These are phyloP conservation scores for Caenorhabditis japonica DNA, from an alignment of 2,888 invertebrate species.

Conservation along the genomic window DNA sequence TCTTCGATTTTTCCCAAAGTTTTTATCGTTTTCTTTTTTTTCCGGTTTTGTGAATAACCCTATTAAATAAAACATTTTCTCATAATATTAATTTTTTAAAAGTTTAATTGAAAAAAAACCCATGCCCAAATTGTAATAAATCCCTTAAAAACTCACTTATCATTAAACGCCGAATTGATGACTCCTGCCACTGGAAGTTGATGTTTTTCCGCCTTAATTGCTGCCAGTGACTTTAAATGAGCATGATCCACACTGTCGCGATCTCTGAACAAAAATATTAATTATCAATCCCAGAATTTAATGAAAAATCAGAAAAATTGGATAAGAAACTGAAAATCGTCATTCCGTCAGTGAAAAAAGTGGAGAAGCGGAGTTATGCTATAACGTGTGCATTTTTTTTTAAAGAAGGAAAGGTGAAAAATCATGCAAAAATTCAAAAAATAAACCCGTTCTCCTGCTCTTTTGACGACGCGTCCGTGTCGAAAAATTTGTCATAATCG, in stretches of 20 bases:
- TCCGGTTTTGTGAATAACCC: too few species aligned
- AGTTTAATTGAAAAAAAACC: too few species aligned
- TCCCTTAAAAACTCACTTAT: conserved; percentile 53
- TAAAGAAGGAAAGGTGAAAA: conserved; percentile 7
- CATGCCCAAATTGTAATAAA: too few species aligned
- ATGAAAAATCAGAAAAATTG: too few species aligned
- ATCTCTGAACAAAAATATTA: conserved; percentile 35
- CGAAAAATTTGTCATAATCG: conserved; percentile 48
- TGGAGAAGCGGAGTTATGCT: too few species aligned
- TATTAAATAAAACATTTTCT: conserved; percentile 4
- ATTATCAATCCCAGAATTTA: too few species aligned
- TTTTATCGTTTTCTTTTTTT: too few species aligned
- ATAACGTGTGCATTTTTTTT: too few species aligned
- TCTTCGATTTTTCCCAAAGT: too few species aligned
- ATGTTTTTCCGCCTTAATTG: conserved; percentile 38
- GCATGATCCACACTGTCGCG: conserved; percentile 41
- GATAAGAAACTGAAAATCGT: too few species aligned
- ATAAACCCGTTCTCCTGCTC: conserved; percentile 34
- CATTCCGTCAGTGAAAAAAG: too few species aligned
- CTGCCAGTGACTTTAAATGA: conserved; percentile 36
- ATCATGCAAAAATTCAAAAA: background rate
- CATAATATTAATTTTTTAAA: background rate
- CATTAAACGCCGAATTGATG: conserved; percentile 68
- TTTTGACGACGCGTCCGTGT: conserved; percentile 34
- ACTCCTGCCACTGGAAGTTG: conserved; percentile 52